These are phyloP conservation scores for Chamaea fasciata DNA, from an alignment of 2,113 vertebrate genomes.

Conservation along the genomic window DNA sequence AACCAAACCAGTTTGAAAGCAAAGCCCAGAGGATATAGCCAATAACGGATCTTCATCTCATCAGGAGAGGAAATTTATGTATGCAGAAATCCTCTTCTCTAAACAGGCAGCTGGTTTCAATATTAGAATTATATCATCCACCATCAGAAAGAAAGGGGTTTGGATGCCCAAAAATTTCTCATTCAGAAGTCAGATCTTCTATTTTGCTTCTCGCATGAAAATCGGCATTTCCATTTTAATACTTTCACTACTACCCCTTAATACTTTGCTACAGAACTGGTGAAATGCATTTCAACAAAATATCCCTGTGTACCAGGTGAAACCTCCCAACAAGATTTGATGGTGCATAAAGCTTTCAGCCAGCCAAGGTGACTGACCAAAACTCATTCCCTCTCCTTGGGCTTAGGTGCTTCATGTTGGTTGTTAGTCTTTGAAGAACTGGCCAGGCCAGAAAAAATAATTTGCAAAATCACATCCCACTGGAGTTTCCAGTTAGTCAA, in stretches of 20 bases:
- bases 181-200: background rate
- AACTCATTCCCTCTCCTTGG: background rate
- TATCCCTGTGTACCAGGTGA: background rate
- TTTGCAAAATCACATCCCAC: background rate
- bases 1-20: background rate
- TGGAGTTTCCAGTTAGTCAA: constrained; percentile 21
- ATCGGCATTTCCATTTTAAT: background rate
- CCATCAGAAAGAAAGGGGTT: background rate
- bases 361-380: background rate
- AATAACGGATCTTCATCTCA: background rate
- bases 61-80: background rate
- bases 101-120: background rate
- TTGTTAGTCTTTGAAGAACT: background rate
- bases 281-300: background rate
- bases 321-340: background rate
- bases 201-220: background rate
- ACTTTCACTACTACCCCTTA: background rate
- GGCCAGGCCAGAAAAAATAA: constrained; percentile 1
- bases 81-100: background rate
- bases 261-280: background rate
- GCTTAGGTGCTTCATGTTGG: background rate
- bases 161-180: background rate
- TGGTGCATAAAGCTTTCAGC: background rate
- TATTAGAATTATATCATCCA: background rate
- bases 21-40: background rate